phyloP scores from a whole-genome alignment of 2,113 vertebrate species.

The Colaptes auratus region DNA sequence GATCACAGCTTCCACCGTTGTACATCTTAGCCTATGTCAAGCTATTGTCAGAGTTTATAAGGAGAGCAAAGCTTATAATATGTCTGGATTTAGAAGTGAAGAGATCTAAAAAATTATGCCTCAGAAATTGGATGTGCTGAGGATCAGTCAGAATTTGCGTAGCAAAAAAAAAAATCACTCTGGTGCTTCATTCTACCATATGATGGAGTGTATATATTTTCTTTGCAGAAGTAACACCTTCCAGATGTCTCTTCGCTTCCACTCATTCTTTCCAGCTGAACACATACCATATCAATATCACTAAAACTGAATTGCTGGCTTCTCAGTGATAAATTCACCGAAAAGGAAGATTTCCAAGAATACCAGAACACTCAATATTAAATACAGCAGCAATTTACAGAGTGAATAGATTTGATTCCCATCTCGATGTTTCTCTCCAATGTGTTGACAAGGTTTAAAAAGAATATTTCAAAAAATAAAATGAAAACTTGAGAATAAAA shows the following conservation, averaged over 20 bases:
- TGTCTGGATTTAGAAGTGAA: neutral
- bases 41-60: neutral
- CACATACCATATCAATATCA: neutral
- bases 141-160: neutral
- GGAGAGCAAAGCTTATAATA: neutral
- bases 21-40: neutral
- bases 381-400: neutral
- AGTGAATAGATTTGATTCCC: neutral
- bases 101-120: neutral
- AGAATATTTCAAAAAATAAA: neutral
- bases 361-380: neutral
- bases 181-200: neutral
- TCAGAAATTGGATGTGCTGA: neutral
- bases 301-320: neutral
- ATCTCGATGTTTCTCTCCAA: neutral
- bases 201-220: neutral
- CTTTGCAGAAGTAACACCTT: neutral
- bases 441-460: neutral
- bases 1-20: neutral
- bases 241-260: constrained; percentile 13
- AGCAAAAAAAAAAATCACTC: neutral
- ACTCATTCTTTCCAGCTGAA: neutral
- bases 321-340: neutral
- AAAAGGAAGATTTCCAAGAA: constrained; percentile 19
- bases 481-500: neutral